Evolutionary conservation across 2,113 vertebrate genomes (phyloP), one percentile per base, ranked within the genome.

Genomic region (Telmatochromis sp.): DNA sequence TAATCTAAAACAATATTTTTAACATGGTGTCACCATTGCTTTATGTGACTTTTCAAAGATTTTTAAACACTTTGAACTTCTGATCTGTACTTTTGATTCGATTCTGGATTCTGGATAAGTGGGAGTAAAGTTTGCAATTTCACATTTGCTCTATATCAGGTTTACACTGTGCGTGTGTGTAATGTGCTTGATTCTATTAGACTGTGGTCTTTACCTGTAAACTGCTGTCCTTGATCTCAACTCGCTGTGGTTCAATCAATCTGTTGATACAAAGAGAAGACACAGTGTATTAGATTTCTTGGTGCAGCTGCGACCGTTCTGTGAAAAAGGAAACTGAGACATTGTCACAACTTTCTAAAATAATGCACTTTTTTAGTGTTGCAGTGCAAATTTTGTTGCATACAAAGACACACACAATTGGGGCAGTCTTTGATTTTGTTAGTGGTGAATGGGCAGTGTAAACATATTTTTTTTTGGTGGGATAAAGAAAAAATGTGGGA

Each of bases 171-270:
- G 33, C 9, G 4, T 7, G 11, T 13, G 63, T 65, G 60, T 65
- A 75, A 47, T 47, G 23, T 75, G 40, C 70, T 28, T n/a, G 68
- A 49, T 28, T 78, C 9, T 6, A 31, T 28, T 28, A 26, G 10
- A 78, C 11, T 65, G 28, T 3, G 7, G 85, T 84, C 42, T 86
- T 87, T 94, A 96, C 95, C 95, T 93, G 83, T 47, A 40, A 45
- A 42, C 33, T 58, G 80, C 78, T 47, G 65, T 55, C 70, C 37
- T 87, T 57, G 31, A 51, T 85, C 75, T 83, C 70, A 51, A 14
- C 21, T 35, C 12, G 84, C 35, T 57, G 53, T 73, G 51, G 45
- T 81, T 90, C 85, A 88, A 28, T 57, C 35, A 86, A 87, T 80
- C 91, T 93, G 80, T 68, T n/a, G 45, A 80, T 91, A 75, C 73